phyloP scores from a whole-genome alignment of 2,113 vertebrate genomes.

The Ictidomys tridecemlineatus region DNA sequence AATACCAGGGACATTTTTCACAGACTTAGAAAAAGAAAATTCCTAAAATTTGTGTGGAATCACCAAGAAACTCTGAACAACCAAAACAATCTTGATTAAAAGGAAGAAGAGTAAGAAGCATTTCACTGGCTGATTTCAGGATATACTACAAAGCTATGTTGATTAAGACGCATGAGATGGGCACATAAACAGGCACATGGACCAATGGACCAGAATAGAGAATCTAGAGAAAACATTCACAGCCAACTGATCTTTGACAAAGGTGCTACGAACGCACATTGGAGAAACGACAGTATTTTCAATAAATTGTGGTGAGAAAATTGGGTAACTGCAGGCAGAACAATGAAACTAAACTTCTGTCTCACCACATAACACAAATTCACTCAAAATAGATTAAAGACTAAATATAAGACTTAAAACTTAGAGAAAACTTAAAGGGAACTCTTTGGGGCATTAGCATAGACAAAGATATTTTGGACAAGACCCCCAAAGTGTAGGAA shows the following conservation, averaged over 20 bases:
- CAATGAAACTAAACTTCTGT: not conserved
- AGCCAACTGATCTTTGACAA: no score
- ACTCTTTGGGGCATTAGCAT: not conserved
- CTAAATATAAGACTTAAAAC: not conserved
- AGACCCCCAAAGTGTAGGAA: not conserved
- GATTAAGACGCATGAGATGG: not conserved
- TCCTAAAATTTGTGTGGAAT: not conserved
- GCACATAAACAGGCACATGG: not conserved
- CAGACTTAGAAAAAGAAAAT: no score
- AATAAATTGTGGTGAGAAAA: not conserved
- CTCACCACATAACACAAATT: not conserved
- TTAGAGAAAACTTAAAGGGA: not conserved
- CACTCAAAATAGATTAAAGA: not conserved
- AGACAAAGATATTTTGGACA: no score
- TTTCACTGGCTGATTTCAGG: no score
- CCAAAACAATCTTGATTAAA: not conserved
- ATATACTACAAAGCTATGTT: not conserved
- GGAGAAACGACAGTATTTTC: not conserved
- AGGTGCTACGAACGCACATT: not conserved
- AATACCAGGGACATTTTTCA: no score
- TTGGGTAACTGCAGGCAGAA: not conserved
- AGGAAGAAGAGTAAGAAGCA: not conserved
- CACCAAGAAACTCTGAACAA: not conserved
- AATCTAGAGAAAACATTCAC: no score
- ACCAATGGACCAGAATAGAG: not conserved